Evolutionary conservation across 1,140 invertebrate genomes (phyloP), one percentile per base, ranked within the genome.

Genomic region (Hirudo medicinalis): DNA sequence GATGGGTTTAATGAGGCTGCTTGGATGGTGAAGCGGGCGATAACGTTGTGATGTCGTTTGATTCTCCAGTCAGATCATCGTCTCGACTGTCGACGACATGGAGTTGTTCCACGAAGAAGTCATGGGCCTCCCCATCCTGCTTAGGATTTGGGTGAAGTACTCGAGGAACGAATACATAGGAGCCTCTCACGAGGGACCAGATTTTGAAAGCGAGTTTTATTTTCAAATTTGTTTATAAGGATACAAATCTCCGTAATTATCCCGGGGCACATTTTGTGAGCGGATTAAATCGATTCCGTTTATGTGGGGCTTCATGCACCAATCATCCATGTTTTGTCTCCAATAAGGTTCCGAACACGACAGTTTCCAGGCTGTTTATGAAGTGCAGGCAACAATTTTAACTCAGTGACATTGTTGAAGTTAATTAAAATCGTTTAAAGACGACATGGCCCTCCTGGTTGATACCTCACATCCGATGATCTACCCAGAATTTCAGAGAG

Each of bases 381-480:
- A 36, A 36, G 32, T 36, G 32, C 32, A 36, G 6, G 32, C 2
- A 36, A 6, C 32, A 6, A 36, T 3, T 36, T 36, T 2, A 36
- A 36, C 32, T 36, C 32, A 6, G 32, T 36, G 6, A 6, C 32
- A 49, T 49, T 49, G 43, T 49, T 49, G 13, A 49, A 49, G 15
- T 49, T 49, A 49, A 49, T 49, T 5, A 15, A 49, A 49, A 15
- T 17, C 43, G 15, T 49, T 53, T 69, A 17, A n/a, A 74, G 73
- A 67, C 60, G 73, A 74, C 32, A 40, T 74, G 71, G 73, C 73
- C 22, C 68, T 74, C 36, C 53, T 74, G 17, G 54, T 74, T 13
- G 73, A 74, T 25, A 74, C 73, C 19, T 72, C 71, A 6, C 73
- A 74, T 53, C 73, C 73, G 43, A 72, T 72, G 71, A 74, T 74